Evolutionary conservation across 2,113 vertebrate genomes (phyloP).

Genomic region (Otus sunia): DNA sequence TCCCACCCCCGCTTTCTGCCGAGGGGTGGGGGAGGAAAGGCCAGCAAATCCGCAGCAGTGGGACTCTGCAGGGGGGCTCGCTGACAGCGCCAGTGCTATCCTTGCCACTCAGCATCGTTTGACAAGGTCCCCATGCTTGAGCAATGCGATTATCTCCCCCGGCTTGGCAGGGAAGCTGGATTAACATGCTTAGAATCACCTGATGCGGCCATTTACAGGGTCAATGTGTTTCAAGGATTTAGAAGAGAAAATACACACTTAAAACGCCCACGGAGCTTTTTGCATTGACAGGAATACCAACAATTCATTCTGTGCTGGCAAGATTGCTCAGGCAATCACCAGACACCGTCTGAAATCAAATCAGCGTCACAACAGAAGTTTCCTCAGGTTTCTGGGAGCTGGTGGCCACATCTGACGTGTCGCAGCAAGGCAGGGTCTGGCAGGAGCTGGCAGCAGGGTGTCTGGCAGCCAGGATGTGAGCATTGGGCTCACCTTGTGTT

Average conservation of each 20-base stretch:
- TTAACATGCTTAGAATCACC: slow-evolving; percentile 64
- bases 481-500: background rate
- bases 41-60: background rate
- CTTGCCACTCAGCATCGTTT: slow-evolving; percentile 14
- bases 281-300: background rate
- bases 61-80: background rate
- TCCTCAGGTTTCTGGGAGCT: background rate
- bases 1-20: background rate
- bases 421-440: background rate
- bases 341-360: background rate
- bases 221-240: slow-evolving; percentile 56
- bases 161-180: slow-evolving; percentile 62
- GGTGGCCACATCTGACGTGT: background rate
- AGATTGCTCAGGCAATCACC: background rate
- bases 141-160: slow-evolving; percentile 45
- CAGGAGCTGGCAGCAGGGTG: background rate
- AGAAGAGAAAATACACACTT: slow-evolving; percentile 7
- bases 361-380: background rate
- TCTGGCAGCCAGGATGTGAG: background rate
- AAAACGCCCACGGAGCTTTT: slow-evolving; percentile 11
- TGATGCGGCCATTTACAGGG: slow-evolving; percentile 62
- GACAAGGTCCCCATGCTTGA: background rate
- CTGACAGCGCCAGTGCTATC: background rate
- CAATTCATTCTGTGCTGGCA: background rate
- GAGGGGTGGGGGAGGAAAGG: background rate